phyloP scores from a whole-genome alignment of 2,888 invertebrate genomes.

The Erpobdella octoculata region DNA sequence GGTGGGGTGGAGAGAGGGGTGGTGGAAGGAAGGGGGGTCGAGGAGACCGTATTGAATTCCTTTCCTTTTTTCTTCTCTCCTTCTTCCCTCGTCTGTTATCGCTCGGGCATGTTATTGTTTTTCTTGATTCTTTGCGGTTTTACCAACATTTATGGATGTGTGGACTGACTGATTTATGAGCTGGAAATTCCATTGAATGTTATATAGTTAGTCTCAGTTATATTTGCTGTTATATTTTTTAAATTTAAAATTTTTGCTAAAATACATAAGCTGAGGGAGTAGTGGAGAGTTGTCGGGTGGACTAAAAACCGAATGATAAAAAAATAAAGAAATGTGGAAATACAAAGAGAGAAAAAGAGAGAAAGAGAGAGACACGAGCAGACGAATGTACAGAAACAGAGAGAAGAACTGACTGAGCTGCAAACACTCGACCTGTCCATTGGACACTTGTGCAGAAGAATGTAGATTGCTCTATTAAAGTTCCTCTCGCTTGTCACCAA shows the following conservation, averaged over 20 bases:
- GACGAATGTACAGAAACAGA: neutral
- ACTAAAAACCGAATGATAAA: slow-evolving; percentile 16
- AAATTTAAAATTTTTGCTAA: neutral
- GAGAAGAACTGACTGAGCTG: too few species aligned
- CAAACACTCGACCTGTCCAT: neutral
- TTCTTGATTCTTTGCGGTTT: too few species aligned
- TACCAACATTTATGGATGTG: too few species aligned
- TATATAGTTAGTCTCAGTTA: too few species aligned
- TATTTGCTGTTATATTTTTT: too few species aligned
- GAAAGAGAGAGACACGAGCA: slow-evolving; percentile 11
- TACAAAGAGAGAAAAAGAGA: slow-evolving; percentile 25
- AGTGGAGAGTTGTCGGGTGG: neutral
- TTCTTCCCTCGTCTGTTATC: too few species aligned
- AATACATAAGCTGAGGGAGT: neutral
- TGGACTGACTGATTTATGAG: too few species aligned
- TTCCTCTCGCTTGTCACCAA: neutral
- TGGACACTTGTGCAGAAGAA: neutral
- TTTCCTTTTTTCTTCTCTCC: too few species aligned
- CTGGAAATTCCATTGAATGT: too few species aligned
- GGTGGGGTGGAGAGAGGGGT: neutral
- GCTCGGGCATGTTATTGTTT: too few species aligned
- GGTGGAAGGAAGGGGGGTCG: too few species aligned
- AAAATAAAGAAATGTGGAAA: slow-evolving; percentile 2
- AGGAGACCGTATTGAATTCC: too few species aligned
- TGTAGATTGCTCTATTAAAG: neutral